Conservation (phyloP, 1,140 invertebrate species). For the Periplaneta americana region DNA sequence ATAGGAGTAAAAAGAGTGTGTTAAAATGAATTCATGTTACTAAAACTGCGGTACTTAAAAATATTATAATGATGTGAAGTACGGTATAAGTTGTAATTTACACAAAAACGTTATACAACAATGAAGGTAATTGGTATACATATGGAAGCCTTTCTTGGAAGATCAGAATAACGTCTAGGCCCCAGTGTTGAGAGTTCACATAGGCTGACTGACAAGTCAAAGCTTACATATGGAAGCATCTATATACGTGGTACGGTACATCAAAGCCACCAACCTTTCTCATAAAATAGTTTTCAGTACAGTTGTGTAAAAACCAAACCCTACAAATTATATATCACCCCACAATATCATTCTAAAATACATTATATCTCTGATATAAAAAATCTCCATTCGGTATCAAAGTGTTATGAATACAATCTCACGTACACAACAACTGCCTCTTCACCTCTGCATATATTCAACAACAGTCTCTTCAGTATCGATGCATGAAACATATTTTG, state of each 20-base stretch:
- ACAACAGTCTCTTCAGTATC: conserved; percentile 9
- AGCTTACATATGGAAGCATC: conserved; percentile 11
- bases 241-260: conserved; percentile 5
- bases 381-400: conserved; percentile 16
- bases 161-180: background rate
- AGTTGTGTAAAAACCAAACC: conserved; percentile 5
- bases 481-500: background rate
- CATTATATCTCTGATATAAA: conserved; percentile 11
- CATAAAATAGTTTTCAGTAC: conserved; percentile 10
- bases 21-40: no score
- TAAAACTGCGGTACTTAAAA: no score
- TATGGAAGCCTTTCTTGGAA: background rate
- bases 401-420: background rate
- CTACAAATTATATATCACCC: conserved; percentile 17
- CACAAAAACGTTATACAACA: background rate
- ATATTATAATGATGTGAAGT: background rate
- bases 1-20: no score
- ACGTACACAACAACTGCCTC: background rate
- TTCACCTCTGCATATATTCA: background rate
- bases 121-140: background rate
- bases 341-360: conserved; percentile 19
- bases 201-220: background rate
- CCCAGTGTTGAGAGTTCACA: background rate
- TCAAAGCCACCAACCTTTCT: conserved; percentile 3
- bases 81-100: background rate